Evolutionary conservation across 2,113 vertebrate species (phyloP).

Genomic region (Scalopus aquaticus): DNA sequence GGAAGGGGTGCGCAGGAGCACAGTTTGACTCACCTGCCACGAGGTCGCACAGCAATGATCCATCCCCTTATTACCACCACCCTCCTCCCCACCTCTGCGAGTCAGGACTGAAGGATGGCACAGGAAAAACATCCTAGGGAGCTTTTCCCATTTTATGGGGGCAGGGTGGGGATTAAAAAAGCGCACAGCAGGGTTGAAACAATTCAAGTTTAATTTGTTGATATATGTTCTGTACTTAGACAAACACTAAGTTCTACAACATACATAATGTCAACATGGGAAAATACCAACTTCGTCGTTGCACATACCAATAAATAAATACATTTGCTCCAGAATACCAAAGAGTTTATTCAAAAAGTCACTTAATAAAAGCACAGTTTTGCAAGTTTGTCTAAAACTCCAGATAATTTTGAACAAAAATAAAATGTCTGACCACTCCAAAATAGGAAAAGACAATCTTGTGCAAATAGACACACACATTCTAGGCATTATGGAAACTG

Average conservation of each 20-base stretch:
- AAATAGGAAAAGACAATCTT: slow-evolving; percentile 83
- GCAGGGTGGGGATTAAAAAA: background rate
- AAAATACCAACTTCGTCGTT: slow-evolving; percentile 85
- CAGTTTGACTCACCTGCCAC: background rate
- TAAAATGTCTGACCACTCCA: slow-evolving; percentile 82
- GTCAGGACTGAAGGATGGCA: background rate
- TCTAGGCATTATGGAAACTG: slow-evolving; percentile 83
- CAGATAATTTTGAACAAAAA: slow-evolving; percentile 83
- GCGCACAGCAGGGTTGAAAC: slow-evolving; percentile 71
- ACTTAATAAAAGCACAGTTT: slow-evolving; percentile 89
- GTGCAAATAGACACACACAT: slow-evolving; percentile 86
- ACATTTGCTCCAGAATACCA: slow-evolving; percentile 83
- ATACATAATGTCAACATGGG: slow-evolving; percentile 86
- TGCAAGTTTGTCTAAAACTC: slow-evolving; percentile 88
- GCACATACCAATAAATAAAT: slow-evolving; percentile 86
- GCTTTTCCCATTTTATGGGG: background rate
- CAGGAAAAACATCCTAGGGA: background rate
- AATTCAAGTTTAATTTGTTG: slow-evolving; percentile 87
- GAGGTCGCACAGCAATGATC: too few relatives aligned
- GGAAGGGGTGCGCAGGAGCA: background rate
- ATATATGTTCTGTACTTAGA: slow-evolving; percentile 83
- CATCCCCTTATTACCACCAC: background rate
- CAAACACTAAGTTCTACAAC: slow-evolving; percentile 87
- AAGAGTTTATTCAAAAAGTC: slow-evolving; percentile 86
- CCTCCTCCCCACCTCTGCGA: background rate